Percentiles rank a stretch among this genome's conserved stretches.
Evolutionary conservation across 2,888 invertebrate species (phyloP).

Genomic region (Anaspis maculata): DNA sequence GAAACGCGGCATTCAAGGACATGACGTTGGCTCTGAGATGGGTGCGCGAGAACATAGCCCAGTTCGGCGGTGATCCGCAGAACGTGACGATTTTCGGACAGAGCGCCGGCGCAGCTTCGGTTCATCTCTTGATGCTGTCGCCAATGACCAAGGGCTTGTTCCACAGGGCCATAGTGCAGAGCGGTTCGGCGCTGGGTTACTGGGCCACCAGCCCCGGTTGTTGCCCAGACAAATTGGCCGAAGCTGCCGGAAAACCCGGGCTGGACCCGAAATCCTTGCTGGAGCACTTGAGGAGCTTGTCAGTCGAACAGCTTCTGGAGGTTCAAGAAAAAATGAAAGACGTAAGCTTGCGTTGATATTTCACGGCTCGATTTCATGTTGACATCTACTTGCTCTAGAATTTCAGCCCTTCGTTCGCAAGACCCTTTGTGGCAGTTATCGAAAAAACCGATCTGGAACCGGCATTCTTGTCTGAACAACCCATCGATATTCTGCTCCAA

Average conservation of each 20-base stretch:
- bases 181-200: constrained; percentile 29
- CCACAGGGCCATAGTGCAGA: constrained; percentile 36
- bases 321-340: constrained; percentile 8
- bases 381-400: no score
- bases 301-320: constrained; percentile 23
- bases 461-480: constrained; percentile 30
- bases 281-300: constrained; percentile 34
- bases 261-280: constrained; percentile 35
- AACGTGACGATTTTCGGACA: constrained; percentile 46
- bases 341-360: no score
- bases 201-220: no score
- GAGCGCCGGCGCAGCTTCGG: constrained; percentile 45
- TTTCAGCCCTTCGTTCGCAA: no score
- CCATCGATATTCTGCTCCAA: constrained; percentile 23
- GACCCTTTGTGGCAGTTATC: constrained; percentile 21
- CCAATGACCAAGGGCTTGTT: constrained; percentile 40
- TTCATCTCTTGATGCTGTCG: constrained; percentile 44
- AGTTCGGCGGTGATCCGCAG: constrained; percentile 26
- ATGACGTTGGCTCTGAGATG: constrained; percentile 46
- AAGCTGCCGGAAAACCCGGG: constrained; percentile 34
- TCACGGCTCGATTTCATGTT: no score
- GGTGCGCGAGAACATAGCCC: constrained; percentile 43
- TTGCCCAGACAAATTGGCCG: constrained; percentile 15
- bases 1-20: constrained; percentile 49
- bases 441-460: constrained; percentile 21